Evolutionary conservation across 2,113 vertebrate genomes (phyloP).

Genomic region (Gallinago paraguaiae): DNA sequence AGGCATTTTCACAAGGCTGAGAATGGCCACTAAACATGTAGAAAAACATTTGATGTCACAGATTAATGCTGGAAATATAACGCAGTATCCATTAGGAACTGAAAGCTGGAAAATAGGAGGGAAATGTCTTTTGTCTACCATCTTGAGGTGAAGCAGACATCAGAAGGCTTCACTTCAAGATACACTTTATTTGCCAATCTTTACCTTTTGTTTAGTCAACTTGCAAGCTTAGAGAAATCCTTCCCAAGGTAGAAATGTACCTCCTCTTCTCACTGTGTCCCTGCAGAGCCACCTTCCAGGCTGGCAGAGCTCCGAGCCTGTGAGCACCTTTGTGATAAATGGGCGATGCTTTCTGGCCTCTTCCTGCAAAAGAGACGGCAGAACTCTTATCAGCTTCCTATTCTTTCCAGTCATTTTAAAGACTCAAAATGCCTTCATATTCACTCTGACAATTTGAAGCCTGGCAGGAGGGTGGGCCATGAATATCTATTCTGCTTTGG

Average conservation of each 20-base stretch:
- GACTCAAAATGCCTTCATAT: background rate
- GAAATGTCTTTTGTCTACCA: background rate
- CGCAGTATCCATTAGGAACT: accelerated
- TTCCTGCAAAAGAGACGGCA: background rate
- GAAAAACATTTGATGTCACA: background rate
- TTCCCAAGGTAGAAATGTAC: background rate
- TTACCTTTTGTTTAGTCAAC: background rate
- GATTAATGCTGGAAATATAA: background rate
- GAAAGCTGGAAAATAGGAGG: background rate
- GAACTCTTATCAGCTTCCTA: background rate
- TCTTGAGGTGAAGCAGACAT: background rate
- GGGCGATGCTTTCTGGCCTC: background rate
- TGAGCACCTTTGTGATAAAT: background rate
- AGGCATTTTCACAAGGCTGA: background rate
- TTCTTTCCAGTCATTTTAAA: background rate
- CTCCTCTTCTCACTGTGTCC: background rate
- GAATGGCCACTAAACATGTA: background rate
- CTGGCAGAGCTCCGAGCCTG: background rate
- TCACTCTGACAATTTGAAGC: background rate
- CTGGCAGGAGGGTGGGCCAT: background rate
- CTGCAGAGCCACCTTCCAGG: background rate
- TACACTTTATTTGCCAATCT: background rate
- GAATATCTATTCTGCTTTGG: background rate
- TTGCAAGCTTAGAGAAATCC: background rate
- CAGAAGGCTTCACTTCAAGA: background rate